phyloP scores from a whole-genome alignment of 2,113 vertebrate genomes.

The Scolopax mira region DNA sequence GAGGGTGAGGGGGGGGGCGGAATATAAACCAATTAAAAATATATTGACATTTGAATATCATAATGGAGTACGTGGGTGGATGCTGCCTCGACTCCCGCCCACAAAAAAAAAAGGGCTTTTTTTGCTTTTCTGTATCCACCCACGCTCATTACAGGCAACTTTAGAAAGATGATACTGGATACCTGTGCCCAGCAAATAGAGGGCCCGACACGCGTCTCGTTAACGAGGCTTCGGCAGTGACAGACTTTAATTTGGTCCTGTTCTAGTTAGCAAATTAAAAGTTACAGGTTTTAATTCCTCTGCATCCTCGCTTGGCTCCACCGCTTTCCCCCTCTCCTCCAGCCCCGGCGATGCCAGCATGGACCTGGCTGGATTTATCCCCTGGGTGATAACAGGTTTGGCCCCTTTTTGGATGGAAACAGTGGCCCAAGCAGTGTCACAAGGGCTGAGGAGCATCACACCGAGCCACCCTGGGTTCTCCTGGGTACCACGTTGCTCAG shows the following conservation, averaged over 20 bases:
- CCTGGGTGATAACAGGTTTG: not conserved
- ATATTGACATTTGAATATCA: slow-evolving; percentile 69
- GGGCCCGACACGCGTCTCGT: not conserved
- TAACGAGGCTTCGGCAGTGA: not conserved
- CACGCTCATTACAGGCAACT: slow-evolving; percentile 49
- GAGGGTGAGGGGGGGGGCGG: not conserved
- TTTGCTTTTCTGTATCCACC: slow-evolving; percentile 43
- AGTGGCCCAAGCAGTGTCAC: fast-evolving
- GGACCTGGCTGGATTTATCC: fast-evolving
- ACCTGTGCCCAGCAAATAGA: not conserved
- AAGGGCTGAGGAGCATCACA: not conserved
- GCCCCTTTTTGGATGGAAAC: not conserved
- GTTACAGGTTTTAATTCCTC: not conserved
- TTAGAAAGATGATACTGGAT: slow-evolving; percentile 20
- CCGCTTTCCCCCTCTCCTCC: not conserved
- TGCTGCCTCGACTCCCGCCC: slow-evolving; percentile 51
- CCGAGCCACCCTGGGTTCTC: not conserved
- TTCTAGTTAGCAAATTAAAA: not conserved
- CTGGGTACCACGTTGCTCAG: not conserved
- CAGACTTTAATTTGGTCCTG: not conserved
- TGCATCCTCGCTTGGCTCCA: fast-evolving
- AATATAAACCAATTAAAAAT: slow-evolving; percentile 70
- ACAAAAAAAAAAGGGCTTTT: slow-evolving; percentile 2
- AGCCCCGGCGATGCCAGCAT: not conserved
- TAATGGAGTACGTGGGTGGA: slow-evolving; percentile 65